Percentiles rank a stretch among this genome's conserved stretches.
These are phyloP conservation scores for Drosophila suboccidentalis DNA, from an alignment of 2,888 invertebrate genomes.

Conservation along the genomic window DNA sequence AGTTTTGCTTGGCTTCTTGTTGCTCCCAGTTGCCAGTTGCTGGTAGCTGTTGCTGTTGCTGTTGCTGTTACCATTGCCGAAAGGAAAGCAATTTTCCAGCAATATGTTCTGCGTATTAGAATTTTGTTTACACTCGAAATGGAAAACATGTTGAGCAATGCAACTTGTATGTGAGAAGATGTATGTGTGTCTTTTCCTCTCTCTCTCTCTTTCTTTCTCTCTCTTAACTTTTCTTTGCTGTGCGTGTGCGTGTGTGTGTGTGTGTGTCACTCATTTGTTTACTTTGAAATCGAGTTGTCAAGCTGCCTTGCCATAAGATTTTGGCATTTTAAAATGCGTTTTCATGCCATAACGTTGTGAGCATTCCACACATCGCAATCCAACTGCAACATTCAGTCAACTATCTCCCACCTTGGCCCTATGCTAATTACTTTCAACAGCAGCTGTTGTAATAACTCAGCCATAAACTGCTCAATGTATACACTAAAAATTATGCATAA, in stretches of 20 bases:
- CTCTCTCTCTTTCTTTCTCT: slow-evolving; percentile 2
- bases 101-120: slow-evolving; percentile 78
- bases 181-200: background rate
- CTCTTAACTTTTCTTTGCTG: slow-evolving; percentile 3
- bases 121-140: slow-evolving; percentile 81
- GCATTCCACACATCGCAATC: slow-evolving; percentile 6
- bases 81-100: slow-evolving; percentile 80
- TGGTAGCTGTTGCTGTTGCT: slow-evolving; percentile 39
- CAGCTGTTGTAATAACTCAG: slow-evolving; percentile 76
- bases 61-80: slow-evolving; percentile 63
- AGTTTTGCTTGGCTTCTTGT: slow-evolving; percentile 54
- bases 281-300: slow-evolving; percentile 76
- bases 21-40: slow-evolving; percentile 48
- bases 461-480: slow-evolving; percentile 82
- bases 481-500: slow-evolving; percentile 84
- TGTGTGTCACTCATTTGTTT: slow-evolving; percentile 70
- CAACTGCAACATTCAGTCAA: background rate
- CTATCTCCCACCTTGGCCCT: slow-evolving; percentile 30
- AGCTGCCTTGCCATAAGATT: slow-evolving; percentile 46
- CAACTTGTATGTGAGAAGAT: slow-evolving; percentile 51
- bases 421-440: slow-evolving; percentile 77
- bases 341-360: slow-evolving; percentile 35
- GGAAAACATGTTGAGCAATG: slow-evolving; percentile 80
- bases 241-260: slow-evolving; percentile 20
- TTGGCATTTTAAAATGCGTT: slow-evolving; percentile 59